These are phyloP conservation scores for Nowickia ferox DNA, from an alignment of 2,888 invertebrate species.

Conservation along the genomic window DNA sequence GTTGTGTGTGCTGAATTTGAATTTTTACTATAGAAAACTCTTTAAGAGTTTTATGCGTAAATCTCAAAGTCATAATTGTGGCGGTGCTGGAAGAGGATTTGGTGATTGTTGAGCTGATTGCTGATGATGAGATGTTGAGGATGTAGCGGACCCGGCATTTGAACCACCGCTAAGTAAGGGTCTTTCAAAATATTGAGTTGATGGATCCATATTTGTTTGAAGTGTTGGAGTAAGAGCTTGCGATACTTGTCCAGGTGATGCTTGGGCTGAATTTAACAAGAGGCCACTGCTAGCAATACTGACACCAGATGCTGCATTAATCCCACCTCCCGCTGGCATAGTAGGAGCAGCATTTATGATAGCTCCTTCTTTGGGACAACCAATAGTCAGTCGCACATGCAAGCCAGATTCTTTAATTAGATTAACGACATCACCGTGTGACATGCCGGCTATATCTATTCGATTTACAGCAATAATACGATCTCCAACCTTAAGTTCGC, in stretches of 20 bases:
- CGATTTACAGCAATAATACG: conserved; percentile 98
- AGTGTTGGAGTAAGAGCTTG: conserved; percentile 68
- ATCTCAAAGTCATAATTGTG: conserved; percentile 83
- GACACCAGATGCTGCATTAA: conserved; percentile 41
- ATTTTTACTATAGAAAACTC: conserved; percentile 79
- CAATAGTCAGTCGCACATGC: conserved; percentile 92
- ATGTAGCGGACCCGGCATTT: conserved; percentile 69
- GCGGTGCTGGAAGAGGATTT: conserved; percentile 77
- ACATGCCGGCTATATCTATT: conserved; percentile 94
- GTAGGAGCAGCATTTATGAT: conserved; percentile 71
- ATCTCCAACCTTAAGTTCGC: conserved; percentile 95
- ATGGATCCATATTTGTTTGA: conserved; percentile 61
- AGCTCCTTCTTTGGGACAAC: conserved; percentile 80
- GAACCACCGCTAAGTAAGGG: conserved; percentile 75
- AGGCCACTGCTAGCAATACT: conserved; percentile 72
- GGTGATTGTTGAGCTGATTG: conserved; percentile 70
- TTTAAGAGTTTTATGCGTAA: conserved; percentile 82
- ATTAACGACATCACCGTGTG: conserved; percentile 98
- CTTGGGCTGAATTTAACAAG: conserved; percentile 75
- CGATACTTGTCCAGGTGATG: conserved; percentile 76
- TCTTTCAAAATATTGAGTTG: conserved; percentile 75
- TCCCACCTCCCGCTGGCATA: conserved; percentile 71
- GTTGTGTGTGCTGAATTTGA: conserved; percentile 17
- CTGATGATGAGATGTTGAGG: conserved; percentile 67
- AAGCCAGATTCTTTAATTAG: conserved; percentile 98